Percentiles rank a stretch among this genome's conserved stretches.
Evolutionary conservation across 2,113 vertebrate genomes (phyloP).

Genomic region (Platichthys stellatus): DNA sequence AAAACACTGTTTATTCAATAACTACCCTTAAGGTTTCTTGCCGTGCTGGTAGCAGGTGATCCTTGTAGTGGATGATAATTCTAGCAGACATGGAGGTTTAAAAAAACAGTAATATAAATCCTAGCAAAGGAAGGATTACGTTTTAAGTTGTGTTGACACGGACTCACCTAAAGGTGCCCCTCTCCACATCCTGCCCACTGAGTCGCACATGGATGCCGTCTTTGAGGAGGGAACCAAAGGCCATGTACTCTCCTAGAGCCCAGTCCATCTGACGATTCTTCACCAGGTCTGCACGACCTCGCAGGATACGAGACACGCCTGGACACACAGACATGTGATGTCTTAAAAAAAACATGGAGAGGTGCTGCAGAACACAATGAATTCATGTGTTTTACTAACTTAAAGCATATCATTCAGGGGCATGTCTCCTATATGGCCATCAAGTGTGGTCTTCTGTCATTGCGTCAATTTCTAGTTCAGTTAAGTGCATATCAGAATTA

Average conservation of each 20-base stretch:
- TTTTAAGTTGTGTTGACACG: neutral
- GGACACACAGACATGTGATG: conserved; percentile 25
- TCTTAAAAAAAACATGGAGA: neutral
- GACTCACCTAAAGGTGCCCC: conserved; percentile 91
- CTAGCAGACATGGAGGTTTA: neutral
- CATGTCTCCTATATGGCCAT: no score
- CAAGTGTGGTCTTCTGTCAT: no score
- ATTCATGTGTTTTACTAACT: neutral
- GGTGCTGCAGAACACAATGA: conserved; percentile 6
- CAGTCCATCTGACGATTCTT: conserved; percentile 89
- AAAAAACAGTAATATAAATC: neutral
- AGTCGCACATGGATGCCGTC: conserved; percentile 91
- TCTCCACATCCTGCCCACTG: conserved; percentile 92
- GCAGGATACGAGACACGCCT: conserved; percentile 90
- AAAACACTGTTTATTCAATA: no score
- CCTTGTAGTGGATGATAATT: no score
- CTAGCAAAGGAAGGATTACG: neutral
- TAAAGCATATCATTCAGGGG: no score
- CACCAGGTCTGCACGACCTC: conserved; percentile 76
- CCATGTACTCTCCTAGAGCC: conserved; percentile 94
- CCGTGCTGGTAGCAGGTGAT: neutral
- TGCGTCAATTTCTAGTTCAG: no score
- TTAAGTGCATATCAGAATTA: no score
- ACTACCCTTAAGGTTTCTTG: no score
- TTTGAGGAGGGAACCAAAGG: conserved; percentile 90